Evolutionary conservation across 2,888 invertebrate species (phyloP).

Genomic region (Xestia ashworthii): DNA sequence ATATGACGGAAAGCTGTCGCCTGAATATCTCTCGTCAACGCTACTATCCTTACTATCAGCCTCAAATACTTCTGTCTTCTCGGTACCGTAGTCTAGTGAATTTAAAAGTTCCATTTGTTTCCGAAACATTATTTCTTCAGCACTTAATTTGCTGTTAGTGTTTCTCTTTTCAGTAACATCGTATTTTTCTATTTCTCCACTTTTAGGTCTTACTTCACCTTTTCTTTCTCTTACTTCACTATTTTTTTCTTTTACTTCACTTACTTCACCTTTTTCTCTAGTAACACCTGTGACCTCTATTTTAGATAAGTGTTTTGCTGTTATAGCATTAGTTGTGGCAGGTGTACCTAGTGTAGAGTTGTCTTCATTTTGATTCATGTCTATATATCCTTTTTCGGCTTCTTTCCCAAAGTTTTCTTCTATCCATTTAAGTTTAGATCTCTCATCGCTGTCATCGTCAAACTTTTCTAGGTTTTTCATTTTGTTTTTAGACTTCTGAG

Average conservation of each 20-base stretch:
- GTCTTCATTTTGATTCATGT: conserved; percentile 41
- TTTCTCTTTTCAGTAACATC: conserved; percentile 8
- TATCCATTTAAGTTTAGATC: conserved; percentile 70
- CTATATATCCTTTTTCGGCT: conserved; percentile 43
- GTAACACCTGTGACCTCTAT: conserved; percentile 70
- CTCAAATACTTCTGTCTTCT: conserved; percentile 71
- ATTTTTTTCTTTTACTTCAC: conserved; percentile 11
- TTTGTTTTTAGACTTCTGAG: conserved; percentile 30
- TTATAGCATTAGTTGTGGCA: not conserved
- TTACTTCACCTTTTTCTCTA: conserved; percentile 64
- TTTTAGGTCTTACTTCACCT: not conserved
- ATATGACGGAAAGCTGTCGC: conserved; percentile 73
- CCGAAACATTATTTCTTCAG: conserved; percentile 72
- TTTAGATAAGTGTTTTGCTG: conserved; percentile 23
- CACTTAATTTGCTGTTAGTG: conserved; percentile 27
- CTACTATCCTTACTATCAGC: conserved; percentile 72
- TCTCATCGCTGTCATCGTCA: conserved; percentile 36
- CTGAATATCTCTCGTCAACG: conserved; percentile 65
- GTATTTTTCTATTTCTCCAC: not conserved
- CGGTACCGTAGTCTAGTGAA: conserved; percentile 81
- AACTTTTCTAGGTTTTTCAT: conserved; percentile 29
- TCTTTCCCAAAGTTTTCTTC: conserved; percentile 74
- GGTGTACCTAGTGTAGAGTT: not conserved
- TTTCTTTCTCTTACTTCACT: not conserved
- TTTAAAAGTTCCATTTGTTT: conserved; percentile 79